phyloP scores from a whole-genome alignment of 2,888 invertebrate genomes.

The Lithophane ornitopus region DNA sequence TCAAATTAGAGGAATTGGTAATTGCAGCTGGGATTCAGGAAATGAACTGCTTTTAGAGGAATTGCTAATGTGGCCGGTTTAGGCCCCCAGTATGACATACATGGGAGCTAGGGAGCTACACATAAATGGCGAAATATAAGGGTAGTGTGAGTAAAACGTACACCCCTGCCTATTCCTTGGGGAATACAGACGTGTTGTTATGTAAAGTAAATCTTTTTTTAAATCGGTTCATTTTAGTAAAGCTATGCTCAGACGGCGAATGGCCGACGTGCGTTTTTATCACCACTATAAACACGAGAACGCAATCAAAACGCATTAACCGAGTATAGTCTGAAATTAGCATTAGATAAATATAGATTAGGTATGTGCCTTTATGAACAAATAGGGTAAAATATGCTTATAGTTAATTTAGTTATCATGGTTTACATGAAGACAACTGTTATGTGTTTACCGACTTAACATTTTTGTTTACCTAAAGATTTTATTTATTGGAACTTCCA shows the following conservation, averaged over 20 bases:
- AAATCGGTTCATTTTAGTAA: neutral
- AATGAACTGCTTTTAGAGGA: too few species aligned
- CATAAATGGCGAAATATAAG: neutral
- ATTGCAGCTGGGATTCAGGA: too few species aligned
- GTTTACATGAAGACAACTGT: neutral
- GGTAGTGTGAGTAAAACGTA: neutral
- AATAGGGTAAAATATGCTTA: neutral
- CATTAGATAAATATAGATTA: conserved; percentile 18
- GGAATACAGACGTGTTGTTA: neutral
- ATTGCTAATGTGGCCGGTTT: too few species aligned
- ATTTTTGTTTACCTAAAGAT: neutral
- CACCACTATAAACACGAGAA: conserved; percentile 33
- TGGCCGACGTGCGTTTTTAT: conserved; percentile 19
- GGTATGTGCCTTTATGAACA: conserved; percentile 29
- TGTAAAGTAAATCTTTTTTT: neutral
- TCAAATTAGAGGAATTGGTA: too few species aligned
- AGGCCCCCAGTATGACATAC: too few species aligned
- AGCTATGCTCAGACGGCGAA: conserved; percentile 6
- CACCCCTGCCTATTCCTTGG: neutral
- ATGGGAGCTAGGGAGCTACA: neutral
- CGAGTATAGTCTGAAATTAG: conserved; percentile 17
- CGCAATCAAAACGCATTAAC: conserved; percentile 34
- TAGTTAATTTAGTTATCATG: neutral
- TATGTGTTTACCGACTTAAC: neutral
- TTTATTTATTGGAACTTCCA: neutral